Evolutionary conservation across 2,113 vertebrate species (phyloP), one percentile per base, ranked within the genome.

Genomic region (Scomber colias): DNA sequence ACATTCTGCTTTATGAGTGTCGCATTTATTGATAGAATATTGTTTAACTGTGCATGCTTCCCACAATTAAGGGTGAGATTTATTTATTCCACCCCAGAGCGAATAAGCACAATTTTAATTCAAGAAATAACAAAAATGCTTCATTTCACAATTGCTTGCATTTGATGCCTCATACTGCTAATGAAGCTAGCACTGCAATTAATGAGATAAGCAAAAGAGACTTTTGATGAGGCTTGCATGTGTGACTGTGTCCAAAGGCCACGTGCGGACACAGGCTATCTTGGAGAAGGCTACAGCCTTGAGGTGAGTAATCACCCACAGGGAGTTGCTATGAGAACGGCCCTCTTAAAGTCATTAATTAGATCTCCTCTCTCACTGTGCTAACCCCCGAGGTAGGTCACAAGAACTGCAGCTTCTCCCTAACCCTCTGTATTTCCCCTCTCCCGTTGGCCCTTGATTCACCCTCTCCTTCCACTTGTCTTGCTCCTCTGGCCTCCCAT

Each of bases 121-220:
- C 90, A 93, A 91, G 79, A 88, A 87, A 90, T 51, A 81, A 62
- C 63, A 65, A 83, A 84, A 87, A 88, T 84, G 86, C 88, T 94
- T 95, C 91, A 94, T 94, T 95, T 96, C 94, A 90, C 93, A 95
- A 94, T 90, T 92, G 88, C 83, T 87, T 94, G 92, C 92, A 92
- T 93, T 94, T 83, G 65, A 82, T 92, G 90, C 86, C 92, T 95
- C 93, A 92, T 91, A 92, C 90, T 90, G 88, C 92, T 96, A 96
- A 97, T 95, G 94, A 96, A 94, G 88, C 93, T 94, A 94, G 93
- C 90, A 89, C 85, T 93, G 93, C 95, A 96, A 97, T 95, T 95
- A 96, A 97, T 95, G 92, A 94, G 95, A 96, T 96, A 94, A 96
- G 92, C 94, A 92, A 92, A 92, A 93, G 90, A 89, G 94, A 91